Evolutionary conservation across 2,797 vertebrate genomes (phyloP).

Genomic region (Tenualosa ilisha): DNA sequence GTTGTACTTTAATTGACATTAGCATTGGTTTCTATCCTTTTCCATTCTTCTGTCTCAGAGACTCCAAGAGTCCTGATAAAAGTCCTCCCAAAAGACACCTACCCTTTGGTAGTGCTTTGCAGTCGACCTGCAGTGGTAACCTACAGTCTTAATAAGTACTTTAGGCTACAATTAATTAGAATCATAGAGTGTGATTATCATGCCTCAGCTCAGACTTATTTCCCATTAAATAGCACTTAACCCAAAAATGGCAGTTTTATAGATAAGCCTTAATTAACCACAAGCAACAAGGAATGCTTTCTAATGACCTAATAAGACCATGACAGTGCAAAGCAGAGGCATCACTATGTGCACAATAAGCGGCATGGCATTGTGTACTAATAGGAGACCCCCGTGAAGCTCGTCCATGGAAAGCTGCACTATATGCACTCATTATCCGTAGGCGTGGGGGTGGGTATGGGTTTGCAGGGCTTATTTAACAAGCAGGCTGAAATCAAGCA

Average conservation of each 20-base stretch:
- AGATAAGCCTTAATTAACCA: neutral
- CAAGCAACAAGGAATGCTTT: neutral
- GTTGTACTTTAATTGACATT: neutral
- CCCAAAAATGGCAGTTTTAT: neutral
- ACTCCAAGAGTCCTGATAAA: too few relatives aligned
- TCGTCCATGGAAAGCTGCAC: neutral
- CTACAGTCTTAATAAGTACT: neutral
- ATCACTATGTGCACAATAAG: neutral
- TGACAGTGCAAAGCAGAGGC: slow-evolving; percentile 2
- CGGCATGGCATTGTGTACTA: neutral
- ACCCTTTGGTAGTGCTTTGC: neutral
- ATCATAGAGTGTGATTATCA: neutral
- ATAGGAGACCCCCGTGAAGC: neutral
- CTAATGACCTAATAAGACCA: neutral
- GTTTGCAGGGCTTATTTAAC: neutral
- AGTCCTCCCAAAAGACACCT: too few relatives aligned
- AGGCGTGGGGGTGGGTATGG: neutral
- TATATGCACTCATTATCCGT: neutral
- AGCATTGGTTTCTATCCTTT: neutral
- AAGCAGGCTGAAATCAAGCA: neutral
- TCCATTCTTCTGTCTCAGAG: too few relatives aligned
- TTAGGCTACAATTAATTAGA: neutral
- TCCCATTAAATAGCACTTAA: neutral
- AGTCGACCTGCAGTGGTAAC: neutral
- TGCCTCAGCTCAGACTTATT: neutral